These are phyloP conservation scores for Caenorhabditis elegans DNA, from an alignment of 1,140 invertebrate genomes.

Conservation along the genomic window DNA sequence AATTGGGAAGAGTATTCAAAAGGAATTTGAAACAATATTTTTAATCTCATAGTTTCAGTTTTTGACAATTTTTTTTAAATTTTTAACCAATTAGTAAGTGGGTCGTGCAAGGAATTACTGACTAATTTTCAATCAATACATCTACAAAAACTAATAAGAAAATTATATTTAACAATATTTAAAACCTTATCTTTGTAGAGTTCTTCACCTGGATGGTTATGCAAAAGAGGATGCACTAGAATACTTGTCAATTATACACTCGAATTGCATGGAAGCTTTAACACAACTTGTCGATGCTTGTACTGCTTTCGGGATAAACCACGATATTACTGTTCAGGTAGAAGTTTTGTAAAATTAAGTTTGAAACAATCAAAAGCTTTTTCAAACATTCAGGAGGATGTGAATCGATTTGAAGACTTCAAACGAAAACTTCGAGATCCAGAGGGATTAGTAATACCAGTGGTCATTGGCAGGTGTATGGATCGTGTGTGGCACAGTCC, in stretches of 20 bases:
- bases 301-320: not conserved
- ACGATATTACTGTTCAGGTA: conserved; percentile 38
- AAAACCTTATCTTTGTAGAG: conserved; percentile 71
- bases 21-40: not conserved
- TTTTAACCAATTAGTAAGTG: too few relatives aligned
- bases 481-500: conserved; percentile 59
- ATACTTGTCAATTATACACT: conserved; percentile 87
- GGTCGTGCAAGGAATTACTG: too few relatives aligned
- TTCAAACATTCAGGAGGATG: conserved; percentile 36
- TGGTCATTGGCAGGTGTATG: conserved; percentile 36
- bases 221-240: conserved; percentile 84
- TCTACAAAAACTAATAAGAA: not conserved
- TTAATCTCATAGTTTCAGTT: too few relatives aligned
- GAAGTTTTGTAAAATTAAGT: conserved; percentile 50
- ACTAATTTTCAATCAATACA: not conserved
- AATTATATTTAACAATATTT: not conserved
- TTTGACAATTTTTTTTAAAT: too few relatives aligned
- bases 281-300: conserved; percentile 75
- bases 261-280: conserved; percentile 83
- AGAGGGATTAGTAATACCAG: conserved; percentile 26
- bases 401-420: conserved; percentile 27
- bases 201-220: conserved; percentile 91
- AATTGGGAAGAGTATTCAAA: too few relatives aligned
- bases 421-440: not conserved
- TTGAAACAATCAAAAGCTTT: conserved; percentile 43